phyloP scores from a whole-genome alignment of 1,140 invertebrate species.

The Aradophagus sp. region DNA sequence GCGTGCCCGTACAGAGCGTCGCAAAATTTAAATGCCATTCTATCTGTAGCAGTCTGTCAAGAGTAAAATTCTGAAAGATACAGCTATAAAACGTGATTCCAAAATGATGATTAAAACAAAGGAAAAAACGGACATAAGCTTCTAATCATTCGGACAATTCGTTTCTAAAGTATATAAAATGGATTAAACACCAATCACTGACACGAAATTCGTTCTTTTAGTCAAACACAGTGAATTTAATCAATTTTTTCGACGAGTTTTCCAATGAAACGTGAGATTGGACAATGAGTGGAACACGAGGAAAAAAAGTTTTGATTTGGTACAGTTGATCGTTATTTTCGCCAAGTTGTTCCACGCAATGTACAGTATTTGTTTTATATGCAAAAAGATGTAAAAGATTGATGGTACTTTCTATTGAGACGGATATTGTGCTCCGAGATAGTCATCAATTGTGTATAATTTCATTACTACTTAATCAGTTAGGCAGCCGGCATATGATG shows the following conservation, averaged over 20 bases:
- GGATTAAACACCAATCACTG: too few relatives aligned
- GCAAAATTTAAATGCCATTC: constrained; percentile 9
- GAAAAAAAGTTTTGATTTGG: constrained; percentile 15
- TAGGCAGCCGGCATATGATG: constrained; percentile 14
- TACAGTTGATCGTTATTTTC: constrained; percentile 4
- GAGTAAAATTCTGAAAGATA: too few relatives aligned
- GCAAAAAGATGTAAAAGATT: constrained; percentile 10
- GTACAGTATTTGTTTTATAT: constrained; percentile 9
- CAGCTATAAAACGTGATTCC: too few relatives aligned
- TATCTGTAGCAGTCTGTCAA: too few relatives aligned
- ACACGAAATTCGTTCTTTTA: too few relatives aligned
- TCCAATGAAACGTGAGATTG: constrained; percentile 1
- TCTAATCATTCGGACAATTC: too few relatives aligned
- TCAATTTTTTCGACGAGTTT: too few relatives aligned
- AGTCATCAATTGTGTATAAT: constrained; percentile 30
- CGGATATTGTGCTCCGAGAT: constrained; percentile 22
- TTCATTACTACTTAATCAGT: constrained; percentile 35
- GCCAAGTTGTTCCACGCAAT: background rate
- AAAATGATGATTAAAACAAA: too few relatives aligned
- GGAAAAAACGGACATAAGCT: too few relatives aligned
- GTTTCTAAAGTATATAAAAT: too few relatives aligned
- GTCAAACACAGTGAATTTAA: too few relatives aligned
- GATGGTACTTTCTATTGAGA: constrained; percentile 33
- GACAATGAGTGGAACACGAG: background rate
- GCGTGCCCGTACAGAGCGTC: background rate